These are phyloP conservation scores for Cotesia chilonis DNA, from an alignment of 1,140 invertebrate species.

Conservation along the genomic window DNA sequence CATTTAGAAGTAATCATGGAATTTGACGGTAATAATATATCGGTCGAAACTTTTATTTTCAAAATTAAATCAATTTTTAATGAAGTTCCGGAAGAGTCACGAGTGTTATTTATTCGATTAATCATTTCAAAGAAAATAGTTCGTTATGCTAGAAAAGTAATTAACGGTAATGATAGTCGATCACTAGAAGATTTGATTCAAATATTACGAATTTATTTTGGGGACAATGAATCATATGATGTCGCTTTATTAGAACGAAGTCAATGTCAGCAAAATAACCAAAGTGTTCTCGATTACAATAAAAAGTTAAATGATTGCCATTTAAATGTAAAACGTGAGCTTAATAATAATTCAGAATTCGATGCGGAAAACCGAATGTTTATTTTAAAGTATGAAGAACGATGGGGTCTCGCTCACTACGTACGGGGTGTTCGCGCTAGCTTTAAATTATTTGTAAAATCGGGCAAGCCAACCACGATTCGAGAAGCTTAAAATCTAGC, in stretches of 20 bases:
- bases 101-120: too few relatives aligned
- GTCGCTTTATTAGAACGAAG: slow-evolving; percentile 16
- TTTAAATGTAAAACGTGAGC: slow-evolving; percentile 9
- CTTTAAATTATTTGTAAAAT: slow-evolving; percentile 27
- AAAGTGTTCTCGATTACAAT: not conserved
- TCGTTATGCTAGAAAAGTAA: too few relatives aligned
- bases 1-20: too few relatives aligned
- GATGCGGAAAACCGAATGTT: not conserved
- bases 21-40: too few relatives aligned
- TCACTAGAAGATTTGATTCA: too few relatives aligned
- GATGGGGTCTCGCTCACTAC: slow-evolving; percentile 13
- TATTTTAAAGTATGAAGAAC: slow-evolving; percentile 16
- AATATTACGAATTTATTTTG: not conserved
- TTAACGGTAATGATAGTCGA: too few relatives aligned
- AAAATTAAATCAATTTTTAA: too few relatives aligned
- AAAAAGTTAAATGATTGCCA: slow-evolving; percentile 10
- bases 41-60: too few relatives aligned
- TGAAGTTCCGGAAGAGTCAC: too few relatives aligned
- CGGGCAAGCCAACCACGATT: slow-evolving; percentile 20
- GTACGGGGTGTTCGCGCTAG: slow-evolving; percentile 8
- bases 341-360: slow-evolving; percentile 19
- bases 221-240: slow-evolving; percentile 18
- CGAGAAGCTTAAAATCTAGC: slow-evolving; percentile 24
- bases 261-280: slow-evolving; percentile 19
- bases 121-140: too few relatives aligned